Percentiles rank a stretch among this genome's conserved stretches.
Evolutionary conservation across 2,797 vertebrate genomes (phyloP).

Genomic region (Setipinna tenuifilis): DNA sequence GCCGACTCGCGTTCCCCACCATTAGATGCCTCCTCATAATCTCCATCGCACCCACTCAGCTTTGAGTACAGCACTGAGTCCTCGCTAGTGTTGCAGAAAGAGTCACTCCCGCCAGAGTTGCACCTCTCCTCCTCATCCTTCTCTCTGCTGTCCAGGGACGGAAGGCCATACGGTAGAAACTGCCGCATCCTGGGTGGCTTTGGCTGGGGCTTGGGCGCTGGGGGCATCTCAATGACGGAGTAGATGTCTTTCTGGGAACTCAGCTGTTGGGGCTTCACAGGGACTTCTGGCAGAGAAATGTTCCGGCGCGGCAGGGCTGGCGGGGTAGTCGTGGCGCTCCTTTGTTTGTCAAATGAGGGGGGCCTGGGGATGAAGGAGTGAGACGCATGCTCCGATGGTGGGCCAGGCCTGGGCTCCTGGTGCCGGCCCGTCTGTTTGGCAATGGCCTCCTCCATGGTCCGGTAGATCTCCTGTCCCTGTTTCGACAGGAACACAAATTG

Average conservation of each 20-base stretch:
- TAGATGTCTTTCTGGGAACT: not conserved
- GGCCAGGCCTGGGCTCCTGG: constrained; percentile 1
- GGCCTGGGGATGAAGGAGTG: not conserved
- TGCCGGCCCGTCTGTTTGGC: constrained; percentile 13
- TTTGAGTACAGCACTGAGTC: not conserved
- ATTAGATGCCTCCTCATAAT: not conserved
- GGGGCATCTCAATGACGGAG: not conserved
- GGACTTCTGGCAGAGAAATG: constrained; percentile 31
- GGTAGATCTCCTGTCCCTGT: constrained; percentile 72
- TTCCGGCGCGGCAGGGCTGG: constrained; percentile 31
- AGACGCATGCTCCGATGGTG: not conserved
- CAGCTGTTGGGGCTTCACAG: not conserved
- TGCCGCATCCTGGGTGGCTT: not conserved
- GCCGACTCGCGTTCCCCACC: not conserved
- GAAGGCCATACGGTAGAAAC: not conserved
- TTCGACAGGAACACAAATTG: constrained; percentile 82
- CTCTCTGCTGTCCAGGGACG: not conserved
- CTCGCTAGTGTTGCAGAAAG: not conserved
- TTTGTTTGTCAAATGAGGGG: not conserved
- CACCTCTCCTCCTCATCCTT: not conserved
- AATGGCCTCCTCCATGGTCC: constrained; percentile 71
- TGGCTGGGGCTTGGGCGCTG: not conserved
- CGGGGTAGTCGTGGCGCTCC: not conserved
- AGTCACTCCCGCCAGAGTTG: not conserved
- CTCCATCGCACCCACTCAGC: not conserved